Conservation (phyloP, 1,140 invertebrate genomes). For the Drosophila equinoxialis region DNA sequence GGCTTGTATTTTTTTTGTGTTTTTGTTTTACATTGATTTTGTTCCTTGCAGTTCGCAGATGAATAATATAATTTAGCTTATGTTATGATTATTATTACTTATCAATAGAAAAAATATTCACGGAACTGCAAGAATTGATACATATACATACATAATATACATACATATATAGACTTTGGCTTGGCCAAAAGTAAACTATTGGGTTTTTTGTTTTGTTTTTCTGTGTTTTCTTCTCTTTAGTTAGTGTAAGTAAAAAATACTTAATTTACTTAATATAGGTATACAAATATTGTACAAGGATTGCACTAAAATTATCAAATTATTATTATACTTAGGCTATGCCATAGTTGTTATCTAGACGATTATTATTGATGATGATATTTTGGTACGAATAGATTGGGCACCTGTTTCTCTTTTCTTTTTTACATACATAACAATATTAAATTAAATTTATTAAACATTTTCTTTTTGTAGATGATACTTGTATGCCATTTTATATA, state of each 20-base stretch:
- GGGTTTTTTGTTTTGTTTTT: not conserved
- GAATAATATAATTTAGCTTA: too few species aligned
- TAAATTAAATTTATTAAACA: too few species aligned
- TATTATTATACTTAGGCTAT: not conserved
- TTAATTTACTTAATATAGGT: constrained; percentile 26
- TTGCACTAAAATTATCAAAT: constrained; percentile 58
- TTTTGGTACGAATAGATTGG: not conserved
- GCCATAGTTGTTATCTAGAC: not conserved
- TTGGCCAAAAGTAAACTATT: not conserved
- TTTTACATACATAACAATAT: too few species aligned
- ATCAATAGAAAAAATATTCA: not conserved
- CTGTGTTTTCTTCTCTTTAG: not conserved
- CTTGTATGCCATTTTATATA: not conserved
- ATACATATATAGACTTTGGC: not conserved
- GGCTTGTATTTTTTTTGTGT: not conserved
- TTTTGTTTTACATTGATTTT: constrained; percentile 11
- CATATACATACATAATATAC: too few species aligned
- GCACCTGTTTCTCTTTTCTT: not conserved
- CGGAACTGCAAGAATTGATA: not conserved
- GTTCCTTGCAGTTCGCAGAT: constrained; percentile 8
- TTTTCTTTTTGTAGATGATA: not conserved
- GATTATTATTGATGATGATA: not conserved
- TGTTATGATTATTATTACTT: too few species aligned
- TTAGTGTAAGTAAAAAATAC: constrained; percentile 14
- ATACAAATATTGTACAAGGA: constrained; percentile 75